A percentile compares a stretch with the other conserved stretches of the same genome.
Conservation (phyloP, 2,113 vertebrate genomes). For the Kryptolebias marmoratus region DNA sequence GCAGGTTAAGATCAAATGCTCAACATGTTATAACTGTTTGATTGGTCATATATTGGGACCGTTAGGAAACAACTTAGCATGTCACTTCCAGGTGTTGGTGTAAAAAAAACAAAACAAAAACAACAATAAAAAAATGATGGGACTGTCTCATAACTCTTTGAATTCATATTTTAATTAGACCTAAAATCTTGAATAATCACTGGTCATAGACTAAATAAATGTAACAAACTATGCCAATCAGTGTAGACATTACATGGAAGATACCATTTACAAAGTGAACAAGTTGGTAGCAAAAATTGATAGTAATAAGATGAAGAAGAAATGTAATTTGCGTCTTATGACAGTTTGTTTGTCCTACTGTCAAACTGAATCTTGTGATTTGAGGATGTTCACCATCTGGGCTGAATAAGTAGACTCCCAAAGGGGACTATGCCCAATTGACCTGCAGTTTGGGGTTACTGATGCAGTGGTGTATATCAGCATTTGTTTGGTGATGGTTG, state of each 20-base stretch:
- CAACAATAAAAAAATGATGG: no score
- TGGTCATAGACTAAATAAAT: no score
- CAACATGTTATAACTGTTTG: not conserved
- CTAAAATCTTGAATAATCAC: no score
- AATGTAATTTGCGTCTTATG: conserved; percentile 36
- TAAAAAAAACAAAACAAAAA: no score
- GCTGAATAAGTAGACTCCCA: conserved; percentile 41
- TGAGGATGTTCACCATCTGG: conserved; percentile 54
- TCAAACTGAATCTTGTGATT: conserved; percentile 58
- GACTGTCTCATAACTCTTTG: no score
- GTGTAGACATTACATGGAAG: no score
- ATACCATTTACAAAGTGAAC: no score
- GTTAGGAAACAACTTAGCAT: no score
- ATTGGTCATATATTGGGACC: not conserved
- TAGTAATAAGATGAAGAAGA: conserved; percentile 28
- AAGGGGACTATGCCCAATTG: conserved; percentile 62
- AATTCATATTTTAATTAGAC: no score
- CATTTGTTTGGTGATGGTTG: conserved; percentile 60
- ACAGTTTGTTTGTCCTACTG: conserved; percentile 39
- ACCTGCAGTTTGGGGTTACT: conserved; percentile 67
- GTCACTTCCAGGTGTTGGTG: no score
- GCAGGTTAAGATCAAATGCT: not conserved
- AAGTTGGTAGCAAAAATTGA: no score
- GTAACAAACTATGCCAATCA: no score
- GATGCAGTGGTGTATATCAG: conserved; percentile 75